Evolutionary conservation across 2,797 vertebrate genomes (phyloP).

Genomic region (Eidolon dupreanum): DNA sequence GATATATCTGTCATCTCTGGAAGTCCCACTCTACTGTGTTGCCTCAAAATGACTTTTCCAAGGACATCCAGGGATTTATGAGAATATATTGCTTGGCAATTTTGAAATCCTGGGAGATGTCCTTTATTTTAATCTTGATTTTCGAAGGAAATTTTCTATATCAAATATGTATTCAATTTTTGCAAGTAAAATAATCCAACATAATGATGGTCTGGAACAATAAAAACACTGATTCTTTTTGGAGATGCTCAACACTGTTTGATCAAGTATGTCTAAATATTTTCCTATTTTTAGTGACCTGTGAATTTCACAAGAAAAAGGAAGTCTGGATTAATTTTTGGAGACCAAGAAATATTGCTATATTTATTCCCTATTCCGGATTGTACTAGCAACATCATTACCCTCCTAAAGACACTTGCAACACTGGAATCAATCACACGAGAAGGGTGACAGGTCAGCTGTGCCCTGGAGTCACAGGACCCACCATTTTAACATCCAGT

Average conservation of each 20-base stretch:
- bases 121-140: conserved; percentile 11
- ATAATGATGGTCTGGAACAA: neutral
- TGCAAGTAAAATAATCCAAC: neutral
- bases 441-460: neutral
- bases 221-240: neutral
- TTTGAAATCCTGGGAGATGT: neutral
- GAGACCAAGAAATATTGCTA: neutral
- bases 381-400: neutral
- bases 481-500: neutral
- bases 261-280: neutral
- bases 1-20: neutral
- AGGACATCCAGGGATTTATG: neutral
- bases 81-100: neutral
- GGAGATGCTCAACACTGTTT: neutral
- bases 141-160: conserved; percentile 5
- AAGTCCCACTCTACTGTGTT: neutral
- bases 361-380: neutral
- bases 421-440: neutral
- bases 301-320: conserved; percentile 33
- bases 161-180: conserved; percentile 34
- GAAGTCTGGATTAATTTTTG: neutral
- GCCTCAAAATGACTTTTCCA: neutral
- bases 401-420: neutral
- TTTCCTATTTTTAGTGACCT: conserved; percentile 26
- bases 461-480: neutral